phyloP scores from a whole-genome alignment of 2,888 invertebrate species.

The Strigamia transsilvanica region DNA sequence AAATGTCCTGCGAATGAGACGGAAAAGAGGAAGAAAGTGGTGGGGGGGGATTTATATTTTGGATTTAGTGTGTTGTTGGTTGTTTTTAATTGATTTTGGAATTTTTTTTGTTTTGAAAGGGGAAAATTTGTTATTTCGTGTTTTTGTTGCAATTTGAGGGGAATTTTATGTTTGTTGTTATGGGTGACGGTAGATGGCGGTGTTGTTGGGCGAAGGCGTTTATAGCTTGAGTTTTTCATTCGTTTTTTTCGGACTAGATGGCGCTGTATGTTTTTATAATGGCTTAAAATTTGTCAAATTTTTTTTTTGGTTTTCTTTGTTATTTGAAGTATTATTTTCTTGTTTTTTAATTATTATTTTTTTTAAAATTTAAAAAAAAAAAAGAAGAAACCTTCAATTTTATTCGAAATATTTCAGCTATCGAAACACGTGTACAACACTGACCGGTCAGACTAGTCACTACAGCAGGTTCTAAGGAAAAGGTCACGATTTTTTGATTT shows the following conservation, averaged over 20 bases:
- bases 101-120: too few species aligned
- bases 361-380: too few species aligned
- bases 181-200: too few species aligned
- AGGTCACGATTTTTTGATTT: not conserved
- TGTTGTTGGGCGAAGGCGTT: too few species aligned
- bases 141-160: too few species aligned
- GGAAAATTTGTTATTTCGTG: too few species aligned
- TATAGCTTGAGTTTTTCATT: not conserved
- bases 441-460: conserved; percentile 28
- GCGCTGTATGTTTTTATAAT: not conserved
- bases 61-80: too few species aligned
- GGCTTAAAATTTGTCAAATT: not conserved
- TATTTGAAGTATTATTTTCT: not conserved
- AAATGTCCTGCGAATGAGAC: not conserved
- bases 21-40: not conserved
- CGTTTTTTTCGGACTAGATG: not conserved
- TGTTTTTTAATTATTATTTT: not conserved
- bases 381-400: not conserved
- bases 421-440: conserved; percentile 1
- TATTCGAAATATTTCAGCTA: not conserved
- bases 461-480: conserved; percentile 18
- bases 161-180: too few species aligned
- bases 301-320: not conserved
- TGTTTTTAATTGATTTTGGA: too few species aligned
- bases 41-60: too few species aligned